Base-by-base conservation (phyloP, 2,888 invertebrate genomes). In the Linnaemya tessellans region DNA sequence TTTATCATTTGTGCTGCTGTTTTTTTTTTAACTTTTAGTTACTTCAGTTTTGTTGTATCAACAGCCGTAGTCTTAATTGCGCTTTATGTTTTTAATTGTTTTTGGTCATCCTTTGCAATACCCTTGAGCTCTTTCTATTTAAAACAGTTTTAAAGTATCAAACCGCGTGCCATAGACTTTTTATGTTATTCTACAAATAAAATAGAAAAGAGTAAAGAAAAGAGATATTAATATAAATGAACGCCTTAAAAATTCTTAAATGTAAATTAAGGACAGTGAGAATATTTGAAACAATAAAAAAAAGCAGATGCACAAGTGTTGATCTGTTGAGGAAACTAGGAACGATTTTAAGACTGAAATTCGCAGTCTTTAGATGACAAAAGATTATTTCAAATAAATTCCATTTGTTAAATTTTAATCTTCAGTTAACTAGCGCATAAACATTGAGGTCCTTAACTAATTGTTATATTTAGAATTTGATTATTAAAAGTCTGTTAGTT, bases 121-220 rank as follows among this genome's bases (percentile, higher is more conserved):
- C 82, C 71, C 85, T 79, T 35, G 74, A 82, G 79, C 51, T 70
- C 62, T 30, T 46, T 65, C 64, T 68, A 46, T 79, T n/a, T 30
- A 54, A 68, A 65, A 22, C 30, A 74, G 74, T 20, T 79, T 68
- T 71, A 60, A 30, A 73, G 73, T 71, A 65, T 74, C 49, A n/a
- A 43, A 8, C 20, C 49, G 46, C 38, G 15, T 65, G 13, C 38
- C 41, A 49, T n/a, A 51, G 10, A 51, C 18, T 20, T 84, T 77
- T 73, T 81, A 77, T 62, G 49, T 62, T 20, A 65, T 80, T 68
- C 84, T 84, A 70, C 15, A 84, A 80, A 84, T 80, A 80, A 64
- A 75, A 51, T 38, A 60, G 41, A 74, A 65, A 56, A 73, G 65
- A 64, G 68, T 11, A 65, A 51, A 60, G 0, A 70, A 78, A 30